Evolutionary conservation across 2,113 vertebrate species (phyloP).

Genomic region (Microcebus griseorufus): DNA sequence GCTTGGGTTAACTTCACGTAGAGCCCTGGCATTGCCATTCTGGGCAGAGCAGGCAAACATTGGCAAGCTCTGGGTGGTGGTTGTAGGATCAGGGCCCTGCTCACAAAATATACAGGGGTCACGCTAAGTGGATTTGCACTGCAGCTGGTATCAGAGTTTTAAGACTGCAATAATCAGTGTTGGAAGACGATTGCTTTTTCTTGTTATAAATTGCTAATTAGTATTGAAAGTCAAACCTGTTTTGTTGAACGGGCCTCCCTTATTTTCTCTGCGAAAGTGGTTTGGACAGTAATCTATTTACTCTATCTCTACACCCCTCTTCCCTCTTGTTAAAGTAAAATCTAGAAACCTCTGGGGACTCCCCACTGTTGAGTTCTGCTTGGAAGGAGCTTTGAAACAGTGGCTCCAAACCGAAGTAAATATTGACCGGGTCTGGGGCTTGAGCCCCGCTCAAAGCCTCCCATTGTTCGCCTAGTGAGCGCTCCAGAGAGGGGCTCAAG

Average conservation of each 20-base stretch:
- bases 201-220: constrained; percentile 61
- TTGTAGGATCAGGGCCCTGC: constrained; percentile 27
- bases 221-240: constrained; percentile 50
- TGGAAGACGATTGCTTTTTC: constrained; percentile 33
- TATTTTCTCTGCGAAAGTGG: constrained; percentile 65
- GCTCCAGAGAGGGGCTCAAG: constrained; percentile 86
- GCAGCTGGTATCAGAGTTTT: constrained; percentile 36
- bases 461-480: constrained; percentile 91
- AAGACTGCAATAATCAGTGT: constrained; percentile 50
- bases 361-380: constrained; percentile 62
- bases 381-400: constrained; percentile 79
- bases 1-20: too few relatives aligned
- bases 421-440: constrained; percentile 83
- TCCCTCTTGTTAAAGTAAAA: constrained; percentile 68
- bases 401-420: constrained; percentile 84
- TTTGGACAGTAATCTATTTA: constrained; percentile 70
- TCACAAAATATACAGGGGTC: not conserved
- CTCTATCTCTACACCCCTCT: constrained; percentile 44
- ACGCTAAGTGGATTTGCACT: constrained; percentile 54
- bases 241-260: constrained; percentile 34
- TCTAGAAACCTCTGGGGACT: constrained; percentile 36
- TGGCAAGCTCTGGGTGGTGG: not conserved
- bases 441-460: constrained; percentile 80
- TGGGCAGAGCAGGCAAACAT: not conserved
- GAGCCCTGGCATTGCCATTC: not conserved